Percentiles rank a stretch among this genome's conserved stretches.
phyloP scores from a whole-genome alignment of 2,888 invertebrate genomes.

The Tribolium freemani region DNA sequence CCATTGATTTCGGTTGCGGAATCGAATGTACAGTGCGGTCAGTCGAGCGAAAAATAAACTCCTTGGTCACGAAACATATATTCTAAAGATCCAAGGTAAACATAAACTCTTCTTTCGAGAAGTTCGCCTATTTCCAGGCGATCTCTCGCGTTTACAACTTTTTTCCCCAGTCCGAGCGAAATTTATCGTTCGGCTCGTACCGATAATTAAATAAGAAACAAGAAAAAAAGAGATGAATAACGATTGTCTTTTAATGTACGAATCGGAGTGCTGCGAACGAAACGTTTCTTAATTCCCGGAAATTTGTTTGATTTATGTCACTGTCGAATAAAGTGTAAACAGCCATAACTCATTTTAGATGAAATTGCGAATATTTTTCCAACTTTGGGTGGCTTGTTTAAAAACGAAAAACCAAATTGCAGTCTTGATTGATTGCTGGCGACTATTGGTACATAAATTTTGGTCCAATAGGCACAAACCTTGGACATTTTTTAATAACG shows the following conservation, averaged over 20 bases:
- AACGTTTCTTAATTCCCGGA: constrained; percentile 23
- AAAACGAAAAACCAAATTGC: constrained; percentile 1
- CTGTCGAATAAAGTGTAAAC: constrained; percentile 55
- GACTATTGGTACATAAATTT: background rate
- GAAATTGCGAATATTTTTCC: constrained; percentile 45
- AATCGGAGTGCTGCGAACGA: background rate
- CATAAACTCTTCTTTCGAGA: constrained; percentile 43
- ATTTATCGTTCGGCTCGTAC: background rate
- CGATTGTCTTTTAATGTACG: constrained; percentile 6
- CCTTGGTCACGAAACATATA: constrained; percentile 58
- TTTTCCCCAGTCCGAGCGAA: background rate
- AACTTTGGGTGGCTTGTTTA: background rate
- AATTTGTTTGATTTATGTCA: constrained; percentile 50
- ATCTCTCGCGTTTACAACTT: constrained; percentile 21
- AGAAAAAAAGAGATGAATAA: background rate
- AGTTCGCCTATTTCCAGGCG: constrained; percentile 18
- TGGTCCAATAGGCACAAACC: background rate
- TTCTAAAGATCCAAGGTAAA: constrained; percentile 53
- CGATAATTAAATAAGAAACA: background rate
- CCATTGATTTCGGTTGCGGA: constrained; percentile 50
- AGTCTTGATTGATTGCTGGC: background rate
- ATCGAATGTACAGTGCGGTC: constrained; percentile 49
- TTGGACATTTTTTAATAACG: no score
- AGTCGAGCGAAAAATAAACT: constrained; percentile 61
- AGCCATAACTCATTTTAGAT: constrained; percentile 53